A percentile compares a stretch with the other conserved stretches of the same genome.
These are phyloP conservation scores for Geotrypetes seraphini DNA, from an alignment of 2,797 vertebrate species.

Conservation along the genomic window DNA sequence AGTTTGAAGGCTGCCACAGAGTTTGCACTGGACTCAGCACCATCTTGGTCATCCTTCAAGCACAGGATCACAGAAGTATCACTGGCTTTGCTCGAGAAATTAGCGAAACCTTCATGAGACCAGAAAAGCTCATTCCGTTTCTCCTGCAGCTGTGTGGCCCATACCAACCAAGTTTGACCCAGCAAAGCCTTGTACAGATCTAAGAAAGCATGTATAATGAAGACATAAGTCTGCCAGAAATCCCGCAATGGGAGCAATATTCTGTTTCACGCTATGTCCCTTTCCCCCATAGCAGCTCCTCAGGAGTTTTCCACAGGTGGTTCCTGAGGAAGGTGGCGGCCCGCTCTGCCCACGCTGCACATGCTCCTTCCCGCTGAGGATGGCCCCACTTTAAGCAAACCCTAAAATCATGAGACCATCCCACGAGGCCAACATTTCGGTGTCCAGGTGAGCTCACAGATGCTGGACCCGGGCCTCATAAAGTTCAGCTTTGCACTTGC, in stretches of 20 bases:
- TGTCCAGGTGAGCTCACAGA: conserved; percentile 77
- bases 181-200: conserved; percentile 82
- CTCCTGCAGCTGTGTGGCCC: conserved; percentile 81
- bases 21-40: background rate
- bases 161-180: conserved; percentile 69
- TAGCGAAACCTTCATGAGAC: conserved; percentile 73
- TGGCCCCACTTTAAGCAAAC: no score
- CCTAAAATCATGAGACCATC: no score
- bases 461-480: conserved; percentile 56
- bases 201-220: conserved; percentile 72
- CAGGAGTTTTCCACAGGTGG: no score
- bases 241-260: conserved; percentile 47
- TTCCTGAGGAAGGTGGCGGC: no score
- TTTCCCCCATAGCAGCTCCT: no score
- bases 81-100: conserved; percentile 71
- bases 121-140: conserved; percentile 79
- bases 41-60: conserved; percentile 73
- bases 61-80: conserved; percentile 68
- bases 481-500: conserved; percentile 51
- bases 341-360: no score
- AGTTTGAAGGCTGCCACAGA: no score
- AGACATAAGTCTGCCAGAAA: conserved; percentile 86
- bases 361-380: no score
- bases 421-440: conserved; percentile 88
- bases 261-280: no score